A percentile compares a stretch with the other conserved stretches of the same genome.
These are phyloP conservation scores for Bombylius discolor DNA, from an alignment of 2,888 invertebrate species.

Conservation along the genomic window DNA sequence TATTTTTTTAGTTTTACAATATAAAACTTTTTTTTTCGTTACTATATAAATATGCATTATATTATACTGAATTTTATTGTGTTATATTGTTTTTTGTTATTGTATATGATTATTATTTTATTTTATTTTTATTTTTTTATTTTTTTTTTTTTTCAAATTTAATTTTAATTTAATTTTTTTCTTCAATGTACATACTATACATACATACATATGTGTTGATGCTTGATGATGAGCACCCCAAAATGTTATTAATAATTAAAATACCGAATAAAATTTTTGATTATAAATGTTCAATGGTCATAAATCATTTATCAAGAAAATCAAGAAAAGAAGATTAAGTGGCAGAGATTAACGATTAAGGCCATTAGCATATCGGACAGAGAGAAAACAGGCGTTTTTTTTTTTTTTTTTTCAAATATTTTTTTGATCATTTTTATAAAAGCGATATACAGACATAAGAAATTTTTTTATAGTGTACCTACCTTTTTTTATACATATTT, in stretches of 20 bases:
- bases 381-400: neutral
- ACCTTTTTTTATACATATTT: neutral
- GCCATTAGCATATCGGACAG: slow-evolving; percentile 7
- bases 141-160: no score
- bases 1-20: no score
- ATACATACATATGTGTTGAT: no score
- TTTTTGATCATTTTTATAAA: neutral
- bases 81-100: no score
- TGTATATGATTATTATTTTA: no score
- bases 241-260: slow-evolving; percentile 7
- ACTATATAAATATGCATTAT: no score
- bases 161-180: no score
- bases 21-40: no score
- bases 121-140: no score
- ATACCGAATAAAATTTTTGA: slow-evolving; percentile 6
- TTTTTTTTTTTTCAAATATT: no score
- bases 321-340: slow-evolving; percentile 5
- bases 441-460: neutral
- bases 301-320: slow-evolving; percentile 7
- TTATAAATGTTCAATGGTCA: slow-evolving; percentile 3
- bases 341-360: slow-evolving; percentile 10
- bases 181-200: no score
- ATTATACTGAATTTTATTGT: no score
- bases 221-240: neutral
- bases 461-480: neutral